Evolutionary conservation across 2,888 invertebrate species (phyloP), one percentile per base, ranked within the genome.

Genomic region (Drosophila heteroneura): DNA sequence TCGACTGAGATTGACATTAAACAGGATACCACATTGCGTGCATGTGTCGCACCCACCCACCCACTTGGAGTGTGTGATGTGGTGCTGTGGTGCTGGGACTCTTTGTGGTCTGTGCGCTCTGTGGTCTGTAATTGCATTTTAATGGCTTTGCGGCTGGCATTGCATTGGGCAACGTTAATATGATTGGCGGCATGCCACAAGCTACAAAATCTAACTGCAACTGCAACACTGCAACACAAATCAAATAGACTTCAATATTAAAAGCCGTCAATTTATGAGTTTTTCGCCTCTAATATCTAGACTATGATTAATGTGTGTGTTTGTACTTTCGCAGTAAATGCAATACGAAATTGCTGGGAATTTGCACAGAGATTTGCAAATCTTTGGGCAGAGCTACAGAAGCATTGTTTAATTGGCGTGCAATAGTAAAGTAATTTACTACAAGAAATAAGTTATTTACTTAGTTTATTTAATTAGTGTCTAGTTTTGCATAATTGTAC

Each of bases 21-120:
- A 74, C 90, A 90, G 90, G 90, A 90, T 84, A 82, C 75, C 66
- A 79, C 16, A 73, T 88, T 76, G 84, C 76, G 82, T 81, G 84
- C 52, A 51, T 63, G 22, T 33, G 33, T 53, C 56, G 61, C 60
- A 65, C 64, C 19, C 22, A 70, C 5, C 44, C 62, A 62, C 61
- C 26, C 22, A 63, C 54, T 14, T 54, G 9, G 9, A 39, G 37
- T 19, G 39, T 30, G 14, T 33, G 37, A 1, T 37, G 58, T 67
- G 60, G 35, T 58, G 51, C 28, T 26, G 47, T 53, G 37, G 28
- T 73, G 56, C 49, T 74, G 69, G 60, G 74, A 78, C 82, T 59
- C 51, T 33, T 47, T 35, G 16, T 44, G 39, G 62, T 56, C 41
- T 56, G 44, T 56, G 22, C 33, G 62, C 35, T 35, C 33, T 61